A percentile compares a stretch with the other conserved stretches of the same genome.
These are phyloP conservation scores for Rhopalosiphum maidis DNA, from an alignment of 1,140 invertebrate species.

Conservation along the genomic window DNA sequence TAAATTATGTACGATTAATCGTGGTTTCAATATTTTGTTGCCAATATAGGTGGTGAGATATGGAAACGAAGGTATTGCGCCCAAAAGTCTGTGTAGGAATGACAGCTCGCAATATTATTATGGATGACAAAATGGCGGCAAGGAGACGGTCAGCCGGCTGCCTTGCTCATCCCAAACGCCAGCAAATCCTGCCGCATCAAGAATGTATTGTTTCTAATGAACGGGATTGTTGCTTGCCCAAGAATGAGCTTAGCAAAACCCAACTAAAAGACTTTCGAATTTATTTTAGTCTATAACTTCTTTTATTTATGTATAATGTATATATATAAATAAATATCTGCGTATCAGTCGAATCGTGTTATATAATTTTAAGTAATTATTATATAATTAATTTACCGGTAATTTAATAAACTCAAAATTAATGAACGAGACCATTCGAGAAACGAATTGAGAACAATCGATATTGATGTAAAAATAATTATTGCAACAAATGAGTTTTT, in stretches of 20 bases:
- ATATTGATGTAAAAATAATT: background rate
- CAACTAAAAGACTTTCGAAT: conserved; percentile 57
- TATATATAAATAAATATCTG: background rate
- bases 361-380: conserved; percentile 19
- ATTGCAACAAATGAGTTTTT: background rate
- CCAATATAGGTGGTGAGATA: conserved; percentile 60
- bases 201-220: conserved; percentile 58
- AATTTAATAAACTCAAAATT: background rate
- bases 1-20: background rate
- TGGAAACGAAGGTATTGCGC: conserved; percentile 64
- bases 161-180: conserved; percentile 40
- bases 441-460: background rate
- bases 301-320: conserved; percentile 13
- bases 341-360: background rate
- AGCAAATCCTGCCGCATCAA: conserved; percentile 30
- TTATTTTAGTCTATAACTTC: conserved; percentile 34
- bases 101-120: conserved; percentile 69
- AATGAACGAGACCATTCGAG: background rate
- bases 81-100: conserved; percentile 65
- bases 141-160: conserved; percentile 62
- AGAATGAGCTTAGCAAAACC: conserved; percentile 49
- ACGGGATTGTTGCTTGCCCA: background rate
- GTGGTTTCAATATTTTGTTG: background rate
- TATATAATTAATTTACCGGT: background rate
- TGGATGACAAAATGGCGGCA: conserved; percentile 67